These are phyloP conservation scores for Lerista edwardsae DNA, from an alignment of 2,797 vertebrate species.

Conservation along the genomic window DNA sequence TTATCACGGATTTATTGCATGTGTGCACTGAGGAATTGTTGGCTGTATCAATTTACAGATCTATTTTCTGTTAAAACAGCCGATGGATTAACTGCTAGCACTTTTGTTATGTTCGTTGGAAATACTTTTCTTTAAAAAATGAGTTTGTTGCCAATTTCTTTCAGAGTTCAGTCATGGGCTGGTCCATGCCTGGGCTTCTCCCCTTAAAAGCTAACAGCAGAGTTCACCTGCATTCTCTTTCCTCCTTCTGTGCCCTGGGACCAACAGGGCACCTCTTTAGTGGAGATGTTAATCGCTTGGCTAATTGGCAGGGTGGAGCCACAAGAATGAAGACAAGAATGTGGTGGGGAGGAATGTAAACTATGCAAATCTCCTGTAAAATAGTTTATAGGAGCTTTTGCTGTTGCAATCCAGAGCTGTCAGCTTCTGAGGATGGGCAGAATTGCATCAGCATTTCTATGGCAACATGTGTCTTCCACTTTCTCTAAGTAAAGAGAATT, in stretches of 20 bases:
- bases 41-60: not conserved
- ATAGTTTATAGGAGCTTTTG: not conserved
- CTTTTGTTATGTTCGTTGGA: too few species aligned
- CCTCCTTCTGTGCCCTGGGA: not conserved
- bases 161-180: not conserved
- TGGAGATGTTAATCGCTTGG: not conserved
- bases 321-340: slow-evolving; percentile 13
- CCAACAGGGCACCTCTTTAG: not conserved
- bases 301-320: slow-evolving; percentile 28
- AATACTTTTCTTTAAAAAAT: too few species aligned
- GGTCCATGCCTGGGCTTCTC: not conserved
- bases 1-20: too few species aligned
- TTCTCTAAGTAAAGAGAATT: too few species aligned
- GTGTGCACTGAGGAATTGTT: too few species aligned
- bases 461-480: slow-evolving; percentile 33
- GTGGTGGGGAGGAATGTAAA: slow-evolving; percentile 16
- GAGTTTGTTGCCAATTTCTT: too few species aligned
- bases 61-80: not conserved
- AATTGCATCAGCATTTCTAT: slow-evolving; percentile 29
- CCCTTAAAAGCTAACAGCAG: not conserved
- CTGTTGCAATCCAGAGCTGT: not conserved
- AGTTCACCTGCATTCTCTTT: not conserved
- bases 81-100: not conserved
- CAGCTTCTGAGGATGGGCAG: not conserved
- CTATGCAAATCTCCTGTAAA: not conserved